Percentiles rank a stretch among this genome's conserved stretches.
These are phyloP conservation scores for Forbesichthys agassizii DNA, from an alignment of 2,113 vertebrate species.

Conservation along the genomic window DNA sequence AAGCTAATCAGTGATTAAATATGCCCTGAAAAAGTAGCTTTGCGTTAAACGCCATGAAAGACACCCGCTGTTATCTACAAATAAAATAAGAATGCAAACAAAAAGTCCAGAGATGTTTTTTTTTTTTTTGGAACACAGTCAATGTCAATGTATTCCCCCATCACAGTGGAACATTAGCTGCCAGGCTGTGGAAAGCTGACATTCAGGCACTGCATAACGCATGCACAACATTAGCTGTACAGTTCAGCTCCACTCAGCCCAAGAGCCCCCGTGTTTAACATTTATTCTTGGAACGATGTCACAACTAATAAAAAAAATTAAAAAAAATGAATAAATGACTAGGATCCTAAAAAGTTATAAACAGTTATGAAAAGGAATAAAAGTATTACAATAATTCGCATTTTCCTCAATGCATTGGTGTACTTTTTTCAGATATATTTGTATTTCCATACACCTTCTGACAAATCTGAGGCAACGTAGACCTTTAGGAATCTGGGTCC, in stretches of 20 bases:
- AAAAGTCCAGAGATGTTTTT: not conserved
- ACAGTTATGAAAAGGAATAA: slow-evolving; percentile 7
- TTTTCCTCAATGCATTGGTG: slow-evolving; percentile 26
- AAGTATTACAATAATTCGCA: slow-evolving; percentile 38
- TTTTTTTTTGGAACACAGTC: not conserved
- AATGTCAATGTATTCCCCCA: not conserved
- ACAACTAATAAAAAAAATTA: not conserved
- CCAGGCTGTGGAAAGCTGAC: slow-evolving; percentile 4
- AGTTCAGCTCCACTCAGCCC: not conserved
- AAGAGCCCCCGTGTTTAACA: not conserved
- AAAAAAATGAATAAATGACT: not conserved
- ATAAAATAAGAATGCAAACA: slow-evolving; percentile 2
- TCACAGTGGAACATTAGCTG: not conserved
- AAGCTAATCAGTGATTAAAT: slow-evolving; percentile 19
- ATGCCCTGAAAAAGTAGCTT: slow-evolving; percentile 9
- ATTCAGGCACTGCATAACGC: not conserved
- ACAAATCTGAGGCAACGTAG: slow-evolving; percentile 61
- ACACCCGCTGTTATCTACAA: not conserved
- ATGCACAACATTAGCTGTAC: not conserved
- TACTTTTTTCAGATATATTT: slow-evolving; percentile 56
- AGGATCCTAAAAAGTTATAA: slow-evolving; percentile 13
- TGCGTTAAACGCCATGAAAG: not conserved
- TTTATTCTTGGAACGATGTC: not conserved
- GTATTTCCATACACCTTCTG: slow-evolving; percentile 70
- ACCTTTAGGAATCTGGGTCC: slow-evolving; percentile 60